A percentile compares a stretch with the other conserved stretches of the same genome.
These are phyloP conservation scores for Castor canadensis DNA, from an alignment of 2,113 vertebrate species.

Conservation along the genomic window DNA sequence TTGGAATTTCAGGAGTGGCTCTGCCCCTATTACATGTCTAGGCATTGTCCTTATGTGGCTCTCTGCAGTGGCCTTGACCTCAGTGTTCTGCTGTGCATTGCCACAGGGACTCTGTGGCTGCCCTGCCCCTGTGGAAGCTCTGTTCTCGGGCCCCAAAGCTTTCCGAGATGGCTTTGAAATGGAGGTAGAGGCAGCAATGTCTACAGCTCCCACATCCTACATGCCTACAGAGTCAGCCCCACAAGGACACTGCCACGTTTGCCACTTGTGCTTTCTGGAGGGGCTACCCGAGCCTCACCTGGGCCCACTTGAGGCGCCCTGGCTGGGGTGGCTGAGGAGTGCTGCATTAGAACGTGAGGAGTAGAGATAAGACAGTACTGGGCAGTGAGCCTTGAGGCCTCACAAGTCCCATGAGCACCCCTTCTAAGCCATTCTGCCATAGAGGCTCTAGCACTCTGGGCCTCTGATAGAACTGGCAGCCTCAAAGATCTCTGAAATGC, in stretches of 20 bases:
- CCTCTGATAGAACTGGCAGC: background rate
- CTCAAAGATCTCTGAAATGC: background rate
- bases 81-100: background rate
- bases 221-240: background rate
- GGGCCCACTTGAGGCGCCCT: background rate
- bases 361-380: background rate
- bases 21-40: background rate
- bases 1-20: background rate
- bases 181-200: background rate
- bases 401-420: background rate
- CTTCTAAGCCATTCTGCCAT: background rate
- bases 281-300: background rate
- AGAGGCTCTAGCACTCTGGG: background rate
- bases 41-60: background rate
- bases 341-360: background rate
- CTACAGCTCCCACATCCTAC: background rate
- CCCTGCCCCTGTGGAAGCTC: background rate
- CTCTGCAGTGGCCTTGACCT: background rate
- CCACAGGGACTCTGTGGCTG: background rate
- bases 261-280: background rate
- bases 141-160: background rate
- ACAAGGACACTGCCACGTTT: background rate
- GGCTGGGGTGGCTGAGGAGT: background rate
- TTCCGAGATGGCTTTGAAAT: background rate
- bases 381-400: background rate